These are phyloP conservation scores for Leptodactylus fuscus DNA, from an alignment of 2,113 vertebrate species.

Conservation along the genomic window DNA sequence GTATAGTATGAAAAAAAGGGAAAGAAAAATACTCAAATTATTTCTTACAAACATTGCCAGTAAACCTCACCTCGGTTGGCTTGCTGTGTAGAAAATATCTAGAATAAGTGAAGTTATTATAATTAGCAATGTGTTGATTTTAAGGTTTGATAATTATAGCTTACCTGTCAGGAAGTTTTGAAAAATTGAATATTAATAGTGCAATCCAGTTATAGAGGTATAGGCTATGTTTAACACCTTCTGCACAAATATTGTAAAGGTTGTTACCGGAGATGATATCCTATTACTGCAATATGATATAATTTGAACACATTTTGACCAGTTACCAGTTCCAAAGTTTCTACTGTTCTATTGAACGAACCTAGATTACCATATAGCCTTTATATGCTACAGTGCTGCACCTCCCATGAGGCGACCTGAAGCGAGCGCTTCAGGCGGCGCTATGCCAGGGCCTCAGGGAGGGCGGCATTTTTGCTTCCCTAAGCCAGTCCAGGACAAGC, in stretches of 20 bases:
- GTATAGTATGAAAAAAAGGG: conserved; percentile 11
- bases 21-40: conserved; percentile 34
- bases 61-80: conserved; percentile 21
- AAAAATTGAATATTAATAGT: not conserved
- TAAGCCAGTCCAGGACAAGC: too few species aligned
- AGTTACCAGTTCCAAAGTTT: too few species aligned
- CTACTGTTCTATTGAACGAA: not conserved
- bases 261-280: not conserved
- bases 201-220: not conserved
- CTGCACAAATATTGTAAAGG: not conserved
- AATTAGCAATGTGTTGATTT: conserved; percentile 1
- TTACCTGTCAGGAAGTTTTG: not conserved
- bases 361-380: not conserved
- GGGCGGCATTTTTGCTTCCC: too few species aligned
- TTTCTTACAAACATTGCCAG: conserved; percentile 6
- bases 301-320: not conserved
- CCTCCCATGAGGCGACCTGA: too few species aligned
- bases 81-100: not conserved
- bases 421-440: too few species aligned
- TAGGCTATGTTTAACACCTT: not conserved
- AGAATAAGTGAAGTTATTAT: not conserved
- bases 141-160: conserved; percentile 3
- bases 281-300: not conserved
- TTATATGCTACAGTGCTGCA: too few species aligned
- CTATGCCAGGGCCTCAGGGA: too few species aligned